A percentile compares a stretch with the other conserved stretches of the same genome.
Evolutionary conservation across 2,888 invertebrate genomes (phyloP).

Genomic region (Eupithecia inturbata): DNA sequence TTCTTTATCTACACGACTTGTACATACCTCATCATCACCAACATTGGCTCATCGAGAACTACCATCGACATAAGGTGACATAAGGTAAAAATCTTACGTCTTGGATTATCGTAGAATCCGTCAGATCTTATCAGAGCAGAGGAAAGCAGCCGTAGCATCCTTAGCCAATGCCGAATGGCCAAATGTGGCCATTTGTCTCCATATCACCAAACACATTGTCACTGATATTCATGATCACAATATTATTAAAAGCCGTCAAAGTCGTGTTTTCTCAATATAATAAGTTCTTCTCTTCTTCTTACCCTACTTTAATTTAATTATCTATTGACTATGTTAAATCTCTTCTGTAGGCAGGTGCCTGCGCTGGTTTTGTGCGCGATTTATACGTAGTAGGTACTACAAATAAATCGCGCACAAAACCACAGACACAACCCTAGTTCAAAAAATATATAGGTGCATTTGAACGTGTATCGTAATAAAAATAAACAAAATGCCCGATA

Average conservation of each 20-base stretch:
- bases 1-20: no score
- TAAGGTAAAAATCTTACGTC: neutral
- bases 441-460: slow-evolving; percentile 65
- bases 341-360: no score
- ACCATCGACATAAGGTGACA: no score
- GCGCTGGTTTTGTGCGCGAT: no score
- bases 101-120: neutral
- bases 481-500: slow-evolving; percentile 77
- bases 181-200: neutral
- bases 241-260: neutral
- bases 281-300: neutral
- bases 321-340: no score
- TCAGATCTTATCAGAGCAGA: neutral
- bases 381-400: no score
- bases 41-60: no score
- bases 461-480: slow-evolving; percentile 73
- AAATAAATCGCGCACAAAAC: neutral
- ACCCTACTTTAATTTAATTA: no score
- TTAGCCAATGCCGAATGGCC: neutral
- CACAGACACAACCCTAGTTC: neutral
- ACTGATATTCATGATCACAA: neutral
- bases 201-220: neutral
- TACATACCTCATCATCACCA: no score
- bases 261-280: neutral
- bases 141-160: neutral